Base-by-base conservation (phyloP, 1,140 invertebrate species). In the Papilio glaucus region DNA sequence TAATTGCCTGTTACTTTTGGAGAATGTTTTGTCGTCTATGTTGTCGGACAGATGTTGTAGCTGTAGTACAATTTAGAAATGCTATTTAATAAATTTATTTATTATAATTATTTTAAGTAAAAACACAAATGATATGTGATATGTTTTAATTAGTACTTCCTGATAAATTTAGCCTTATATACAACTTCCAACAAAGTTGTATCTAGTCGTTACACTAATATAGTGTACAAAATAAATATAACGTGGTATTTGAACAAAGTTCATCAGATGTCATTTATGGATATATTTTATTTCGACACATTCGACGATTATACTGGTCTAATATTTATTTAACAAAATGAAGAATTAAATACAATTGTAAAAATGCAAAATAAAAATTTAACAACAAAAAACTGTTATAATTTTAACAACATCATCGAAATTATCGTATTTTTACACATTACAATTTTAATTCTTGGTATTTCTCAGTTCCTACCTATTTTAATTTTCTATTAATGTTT, bases 191-290 rank as follows among this genome's bases (percentile, higher is more conserved):
- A 82, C 71, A 81, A 82, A 73, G 79, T 81, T 81, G 77, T 81
- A 84, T 83, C 81, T 89, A 88, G 81, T 85, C 79, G 77, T 90
- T 89, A 92, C 90, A 92, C 89, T 92, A 92, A 92, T 91, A 92
- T 92, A 92, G 90, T 92, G 90, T 89, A 90, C 77, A 85, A 79
- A 88, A 86, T 86, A 85, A 85, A 84, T 85, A 85, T 81, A 70
- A 74, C 61, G 61, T 71, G 38, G 61, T 71, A 53, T 15, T 49
- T 49, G 26, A 53, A 69, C 42, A 69, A 26, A 33, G 13, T 69
- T 33, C 37, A 21, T 65, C 33, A 65, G 18, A 33, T 38, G 37
- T 65, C 62, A 65, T 21, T 9, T 2, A 3, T 6, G 6, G 29
- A 33, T 33, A 33, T 33, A 3, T 33, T 33, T 3, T 6, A 33